Conservation (phyloP, 2,113 vertebrate genomes). For the Brachypodius melanocephalos region DNA sequence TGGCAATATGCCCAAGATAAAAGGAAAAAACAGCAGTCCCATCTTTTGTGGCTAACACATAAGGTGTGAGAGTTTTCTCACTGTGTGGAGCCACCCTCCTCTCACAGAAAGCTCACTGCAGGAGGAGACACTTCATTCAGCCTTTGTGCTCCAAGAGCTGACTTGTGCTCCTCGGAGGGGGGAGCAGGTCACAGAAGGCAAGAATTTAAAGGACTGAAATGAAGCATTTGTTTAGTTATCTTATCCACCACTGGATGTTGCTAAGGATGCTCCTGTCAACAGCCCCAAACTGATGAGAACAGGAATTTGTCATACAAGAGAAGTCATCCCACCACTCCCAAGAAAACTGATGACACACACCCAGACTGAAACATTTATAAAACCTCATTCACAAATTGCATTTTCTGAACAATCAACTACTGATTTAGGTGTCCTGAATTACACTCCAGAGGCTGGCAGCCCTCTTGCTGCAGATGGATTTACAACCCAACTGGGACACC, state of each 20-base stretch:
- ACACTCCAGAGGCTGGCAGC: neutral
- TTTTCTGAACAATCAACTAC: neutral
- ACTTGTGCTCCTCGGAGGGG: accelerated
- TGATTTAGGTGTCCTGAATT: neutral
- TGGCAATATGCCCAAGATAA: no score
- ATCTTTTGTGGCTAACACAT: no score
- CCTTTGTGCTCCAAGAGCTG: neutral
- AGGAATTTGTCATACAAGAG: neutral
- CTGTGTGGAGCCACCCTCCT: neutral
- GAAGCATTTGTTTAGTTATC: neutral
- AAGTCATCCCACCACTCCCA: neutral
- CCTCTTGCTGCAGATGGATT: neutral
- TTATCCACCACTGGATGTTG: neutral
- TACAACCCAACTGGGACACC: neutral
- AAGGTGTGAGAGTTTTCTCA: neutral
- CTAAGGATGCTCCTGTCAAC: neutral
- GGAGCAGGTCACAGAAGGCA: neutral
- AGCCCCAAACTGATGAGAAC: neutral
- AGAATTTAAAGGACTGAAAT: neutral
- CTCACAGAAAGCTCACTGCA: neutral
- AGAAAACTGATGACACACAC: neutral
- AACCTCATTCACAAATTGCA: neutral
- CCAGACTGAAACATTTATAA: neutral
- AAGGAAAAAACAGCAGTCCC: neutral
- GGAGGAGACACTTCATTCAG: neutral